phyloP scores from a whole-genome alignment of 2,888 invertebrate genomes.

The Ophion ellenae region DNA sequence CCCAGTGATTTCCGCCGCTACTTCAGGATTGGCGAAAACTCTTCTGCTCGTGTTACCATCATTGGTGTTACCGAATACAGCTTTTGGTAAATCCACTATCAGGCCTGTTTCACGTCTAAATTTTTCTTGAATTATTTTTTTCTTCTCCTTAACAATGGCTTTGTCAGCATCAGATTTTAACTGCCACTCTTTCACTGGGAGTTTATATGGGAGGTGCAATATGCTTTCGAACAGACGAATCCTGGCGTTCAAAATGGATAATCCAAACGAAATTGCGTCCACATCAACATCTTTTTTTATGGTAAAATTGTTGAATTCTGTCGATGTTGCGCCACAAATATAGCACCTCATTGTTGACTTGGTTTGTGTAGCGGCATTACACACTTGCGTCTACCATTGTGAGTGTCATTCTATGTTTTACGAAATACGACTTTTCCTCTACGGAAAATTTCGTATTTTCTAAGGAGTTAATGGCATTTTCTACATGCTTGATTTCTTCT shows the following conservation, averaged over 20 bases:
- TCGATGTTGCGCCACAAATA: background rate
- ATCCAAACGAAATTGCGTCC: background rate
- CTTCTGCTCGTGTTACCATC: conserved; percentile 43
- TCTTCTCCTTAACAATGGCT: background rate
- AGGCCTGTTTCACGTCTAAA: background rate
- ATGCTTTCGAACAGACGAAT: background rate
- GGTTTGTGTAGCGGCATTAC: background rate
- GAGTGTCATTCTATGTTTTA: background rate
- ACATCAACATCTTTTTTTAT: background rate
- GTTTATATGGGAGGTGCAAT: background rate
- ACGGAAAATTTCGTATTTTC: no score
- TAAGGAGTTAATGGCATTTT: no score
- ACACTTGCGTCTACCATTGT: background rate
- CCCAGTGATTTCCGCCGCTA: conserved; percentile 13
- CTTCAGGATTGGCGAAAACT: conserved; percentile 19
- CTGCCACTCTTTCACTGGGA: background rate
- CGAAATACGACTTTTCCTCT: no score
- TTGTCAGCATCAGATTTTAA: background rate
- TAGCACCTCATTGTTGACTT: background rate
- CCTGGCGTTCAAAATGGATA: background rate
- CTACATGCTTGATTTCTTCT: no score
- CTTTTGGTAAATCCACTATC: conserved; percentile 43
- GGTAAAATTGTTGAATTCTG: background rate
- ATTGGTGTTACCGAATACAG: conserved; percentile 23
- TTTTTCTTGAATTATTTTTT: background rate